phyloP scores from a whole-genome alignment of 2,888 invertebrate genomes.

The Ennomos erosarius region DNA sequence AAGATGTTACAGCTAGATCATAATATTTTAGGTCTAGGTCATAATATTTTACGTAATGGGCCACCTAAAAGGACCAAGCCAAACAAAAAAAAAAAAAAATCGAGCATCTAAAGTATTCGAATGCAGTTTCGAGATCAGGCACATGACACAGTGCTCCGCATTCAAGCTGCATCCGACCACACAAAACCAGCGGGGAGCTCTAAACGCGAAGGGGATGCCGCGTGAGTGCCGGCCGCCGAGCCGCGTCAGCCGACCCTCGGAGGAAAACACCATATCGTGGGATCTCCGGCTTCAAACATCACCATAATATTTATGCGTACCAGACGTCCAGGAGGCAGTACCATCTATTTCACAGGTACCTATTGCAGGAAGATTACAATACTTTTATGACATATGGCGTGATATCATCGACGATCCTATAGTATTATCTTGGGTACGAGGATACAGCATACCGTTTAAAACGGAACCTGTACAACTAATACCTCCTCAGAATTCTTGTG shows the following conservation, averaged over 20 bases:
- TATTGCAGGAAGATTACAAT: background rate
- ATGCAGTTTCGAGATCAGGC: background rate
- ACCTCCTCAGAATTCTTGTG: too few relatives aligned
- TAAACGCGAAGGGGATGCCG: too few relatives aligned
- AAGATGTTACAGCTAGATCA: background rate
- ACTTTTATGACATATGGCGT: background rate
- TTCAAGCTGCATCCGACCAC: too few relatives aligned
- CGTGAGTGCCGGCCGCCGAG: too few relatives aligned
- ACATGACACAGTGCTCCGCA: too few relatives aligned
- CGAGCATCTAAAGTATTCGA: background rate
- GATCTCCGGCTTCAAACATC: too few relatives aligned
- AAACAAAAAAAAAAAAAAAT: background rate
- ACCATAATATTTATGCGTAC: too few relatives aligned
- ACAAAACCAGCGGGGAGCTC: too few relatives aligned
- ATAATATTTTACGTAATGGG: background rate
- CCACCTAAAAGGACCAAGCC: background rate
- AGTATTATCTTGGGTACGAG: slow-evolving; percentile 15
- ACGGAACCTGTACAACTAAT: too few relatives aligned
- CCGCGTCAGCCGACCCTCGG: too few relatives aligned
- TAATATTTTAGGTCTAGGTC: too few relatives aligned
- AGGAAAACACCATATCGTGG: too few relatives aligned
- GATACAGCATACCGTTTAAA: slow-evolving; percentile 13
- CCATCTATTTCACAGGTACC: background rate
- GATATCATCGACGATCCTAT: background rate
- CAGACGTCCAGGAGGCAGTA: background rate